Conservation (phyloP, 2,113 vertebrate species). For the Xenus cinereus region DNA sequence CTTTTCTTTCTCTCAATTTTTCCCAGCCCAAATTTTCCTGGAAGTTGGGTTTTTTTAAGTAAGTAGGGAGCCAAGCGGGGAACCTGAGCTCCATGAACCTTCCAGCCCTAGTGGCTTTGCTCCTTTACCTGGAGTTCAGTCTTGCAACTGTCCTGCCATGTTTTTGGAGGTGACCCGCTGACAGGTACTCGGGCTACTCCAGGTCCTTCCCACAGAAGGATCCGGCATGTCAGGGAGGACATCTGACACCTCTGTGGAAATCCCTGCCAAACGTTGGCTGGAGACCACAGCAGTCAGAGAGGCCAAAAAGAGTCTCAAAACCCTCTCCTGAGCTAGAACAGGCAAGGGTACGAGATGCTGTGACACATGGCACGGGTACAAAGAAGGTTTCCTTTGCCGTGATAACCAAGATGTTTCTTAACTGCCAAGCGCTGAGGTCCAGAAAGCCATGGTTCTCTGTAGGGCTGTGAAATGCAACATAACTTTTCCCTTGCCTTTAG, state of each 20-base stretch:
- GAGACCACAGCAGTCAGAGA: not conserved
- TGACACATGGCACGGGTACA: accelerated
- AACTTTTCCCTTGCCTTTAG: not conserved
- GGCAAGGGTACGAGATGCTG: not conserved
- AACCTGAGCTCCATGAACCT: not conserved
- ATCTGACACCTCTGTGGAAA: not conserved
- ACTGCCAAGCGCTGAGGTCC: not conserved
- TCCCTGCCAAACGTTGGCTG: accelerated
- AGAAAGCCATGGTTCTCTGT: not conserved
- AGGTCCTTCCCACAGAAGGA: not conserved
- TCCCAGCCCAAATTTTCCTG: not conserved
- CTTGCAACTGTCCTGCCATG: not conserved
- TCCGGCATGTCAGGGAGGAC: accelerated
- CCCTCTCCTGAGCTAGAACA: not conserved
- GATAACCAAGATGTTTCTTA: not conserved
- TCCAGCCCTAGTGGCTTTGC: not conserved
- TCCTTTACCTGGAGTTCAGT: not conserved
- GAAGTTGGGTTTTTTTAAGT: not conserved
- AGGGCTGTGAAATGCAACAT: not conserved
- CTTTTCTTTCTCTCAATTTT: not conserved
- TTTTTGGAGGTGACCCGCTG: not conserved
- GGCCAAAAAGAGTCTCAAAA: not conserved
- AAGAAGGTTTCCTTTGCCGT: not conserved
- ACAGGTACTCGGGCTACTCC: not conserved
- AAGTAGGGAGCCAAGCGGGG: not conserved